Percentiles rank a stretch among this genome's conserved stretches.
Conservation (phyloP, 2,113 vertebrate genomes). For the Trogon melanurus region DNA sequence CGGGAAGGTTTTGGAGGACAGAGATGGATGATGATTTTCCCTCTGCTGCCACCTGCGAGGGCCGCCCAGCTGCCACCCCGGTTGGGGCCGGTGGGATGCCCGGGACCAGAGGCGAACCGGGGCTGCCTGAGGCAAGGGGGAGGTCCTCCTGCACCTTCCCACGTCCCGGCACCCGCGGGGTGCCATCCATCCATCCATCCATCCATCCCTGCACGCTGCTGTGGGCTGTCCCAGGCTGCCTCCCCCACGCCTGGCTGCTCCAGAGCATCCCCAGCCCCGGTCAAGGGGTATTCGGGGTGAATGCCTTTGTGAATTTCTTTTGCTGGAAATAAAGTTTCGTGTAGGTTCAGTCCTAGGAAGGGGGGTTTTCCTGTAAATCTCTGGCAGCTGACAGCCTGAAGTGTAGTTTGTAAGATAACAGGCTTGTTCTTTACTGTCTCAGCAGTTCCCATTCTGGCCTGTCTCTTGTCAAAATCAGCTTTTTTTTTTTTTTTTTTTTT, state of each 20-base stretch:
- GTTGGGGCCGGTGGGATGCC: not conserved
- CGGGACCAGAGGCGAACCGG: not conserved
- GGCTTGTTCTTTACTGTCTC: slow-evolving; percentile 65
- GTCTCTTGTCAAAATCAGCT: slow-evolving; percentile 61
- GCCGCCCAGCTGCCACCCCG: not conserved
- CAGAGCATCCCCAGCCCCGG: not conserved
- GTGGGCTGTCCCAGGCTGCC: not conserved
- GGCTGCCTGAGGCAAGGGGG: not conserved
- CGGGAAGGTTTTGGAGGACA: no score
- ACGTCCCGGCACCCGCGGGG: no score
- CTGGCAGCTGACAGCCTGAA: slow-evolving; percentile 71
- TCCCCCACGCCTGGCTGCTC: not conserved
- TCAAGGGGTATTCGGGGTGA: not conserved
- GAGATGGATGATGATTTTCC: not conserved
- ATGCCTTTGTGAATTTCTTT: not conserved
- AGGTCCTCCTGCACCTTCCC: not conserved
- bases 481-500: not conserved
- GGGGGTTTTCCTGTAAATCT: slow-evolving; percentile 63
- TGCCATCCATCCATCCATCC: no score
- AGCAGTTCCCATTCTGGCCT: slow-evolving; percentile 62
- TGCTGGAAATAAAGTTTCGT: not conserved
- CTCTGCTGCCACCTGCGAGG: not conserved
- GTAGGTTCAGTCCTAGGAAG: slow-evolving; percentile 16
- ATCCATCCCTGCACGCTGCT: no score
- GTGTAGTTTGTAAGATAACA: slow-evolving; percentile 73